Evolutionary conservation across 2,113 vertebrate species (phyloP).

Genomic region (Potamarius usumacintae): DNA sequence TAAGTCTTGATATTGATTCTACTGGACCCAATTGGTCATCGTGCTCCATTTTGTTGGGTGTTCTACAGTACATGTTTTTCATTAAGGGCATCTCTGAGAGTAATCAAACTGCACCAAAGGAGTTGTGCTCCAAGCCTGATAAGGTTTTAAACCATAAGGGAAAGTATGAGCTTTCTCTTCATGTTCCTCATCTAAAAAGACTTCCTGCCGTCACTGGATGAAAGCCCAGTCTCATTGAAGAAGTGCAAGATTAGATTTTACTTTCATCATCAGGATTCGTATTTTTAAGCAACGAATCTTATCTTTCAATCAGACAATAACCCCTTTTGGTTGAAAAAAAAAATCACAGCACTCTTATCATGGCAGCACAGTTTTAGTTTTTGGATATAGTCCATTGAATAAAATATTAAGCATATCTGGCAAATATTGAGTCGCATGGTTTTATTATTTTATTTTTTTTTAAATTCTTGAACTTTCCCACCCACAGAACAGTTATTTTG

Average conservation of each 20-base stretch:
- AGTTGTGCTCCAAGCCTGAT: conserved; percentile 30
- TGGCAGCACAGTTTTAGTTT: not conserved
- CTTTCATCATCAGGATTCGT: not conserved
- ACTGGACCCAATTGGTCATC: not conserved
- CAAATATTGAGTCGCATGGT: not conserved
- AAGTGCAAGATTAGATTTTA: conserved; percentile 1
- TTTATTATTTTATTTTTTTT: not conserved
- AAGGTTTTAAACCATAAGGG: conserved; percentile 31
- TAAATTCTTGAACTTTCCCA: not conserved
- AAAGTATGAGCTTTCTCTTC: conserved; percentile 15
- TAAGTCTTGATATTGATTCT: not conserved
- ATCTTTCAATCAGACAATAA: not conserved
- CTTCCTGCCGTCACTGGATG: conserved; percentile 28
- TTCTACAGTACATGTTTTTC: conserved; percentile 12
- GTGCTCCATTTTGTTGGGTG: not conserved
- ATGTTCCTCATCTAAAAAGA: conserved; percentile 19
- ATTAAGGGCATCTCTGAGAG: conserved; percentile 30
- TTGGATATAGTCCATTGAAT: not conserved
- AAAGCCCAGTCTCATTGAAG: conserved; percentile 34
- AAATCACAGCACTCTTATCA: not conserved
- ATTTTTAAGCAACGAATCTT: not conserved
- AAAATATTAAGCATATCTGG: not conserved
- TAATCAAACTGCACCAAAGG: conserved; percentile 11
- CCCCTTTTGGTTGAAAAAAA: not conserved
- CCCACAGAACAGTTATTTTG: not conserved